These are phyloP conservation scores for Silurus meridionalis DNA, from an alignment of 2,113 vertebrate genomes.

Conservation along the genomic window DNA sequence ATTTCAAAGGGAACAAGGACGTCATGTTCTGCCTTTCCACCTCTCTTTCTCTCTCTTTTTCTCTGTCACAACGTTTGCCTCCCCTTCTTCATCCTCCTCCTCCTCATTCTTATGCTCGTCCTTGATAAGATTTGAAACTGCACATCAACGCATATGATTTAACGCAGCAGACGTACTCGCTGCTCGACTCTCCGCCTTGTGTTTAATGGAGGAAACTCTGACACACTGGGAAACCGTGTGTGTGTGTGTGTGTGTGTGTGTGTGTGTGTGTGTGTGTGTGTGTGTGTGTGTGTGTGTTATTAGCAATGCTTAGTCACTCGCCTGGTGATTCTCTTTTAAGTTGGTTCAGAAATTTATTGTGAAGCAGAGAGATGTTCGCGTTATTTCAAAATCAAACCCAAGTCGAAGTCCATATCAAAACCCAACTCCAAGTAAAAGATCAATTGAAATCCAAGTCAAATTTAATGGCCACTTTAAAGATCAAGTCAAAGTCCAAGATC, in stretches of 20 bases:
- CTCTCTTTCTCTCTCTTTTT: background rate
- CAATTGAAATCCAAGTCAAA: no score
- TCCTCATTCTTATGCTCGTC: background rate
- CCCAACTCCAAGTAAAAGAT: no score
- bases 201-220: slow-evolving; percentile 15
- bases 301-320: background rate
- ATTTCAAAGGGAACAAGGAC: slow-evolving; percentile 16
- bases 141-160: background rate
- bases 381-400: no score
- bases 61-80: no score
- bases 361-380: no score
- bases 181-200: background rate
- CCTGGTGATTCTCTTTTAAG: background rate
- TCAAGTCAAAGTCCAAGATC: no score
- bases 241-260: background rate
- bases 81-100: background rate
- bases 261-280: background rate
- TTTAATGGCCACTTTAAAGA: no score
- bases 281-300: background rate
- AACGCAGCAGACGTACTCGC: slow-evolving; percentile 10
- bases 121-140: background rate
- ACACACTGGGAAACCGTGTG: background rate
- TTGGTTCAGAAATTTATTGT: background rate
- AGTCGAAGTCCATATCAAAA: no score
- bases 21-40: background rate